Evolutionary conservation across 2,113 vertebrate genomes (phyloP).

Genomic region (Caretta caretta): DNA sequence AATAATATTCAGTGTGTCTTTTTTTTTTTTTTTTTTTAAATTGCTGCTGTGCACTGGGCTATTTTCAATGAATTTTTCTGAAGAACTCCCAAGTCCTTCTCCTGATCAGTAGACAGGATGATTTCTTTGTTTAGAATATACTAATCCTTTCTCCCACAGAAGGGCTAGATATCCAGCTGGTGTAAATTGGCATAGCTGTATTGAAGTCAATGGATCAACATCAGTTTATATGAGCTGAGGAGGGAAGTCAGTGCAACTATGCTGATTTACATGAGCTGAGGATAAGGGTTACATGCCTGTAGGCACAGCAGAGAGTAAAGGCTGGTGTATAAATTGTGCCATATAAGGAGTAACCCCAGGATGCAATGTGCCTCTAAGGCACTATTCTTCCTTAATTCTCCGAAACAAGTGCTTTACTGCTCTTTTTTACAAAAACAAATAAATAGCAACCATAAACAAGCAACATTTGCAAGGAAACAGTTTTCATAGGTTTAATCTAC

Average conservation of each 20-base stretch:
- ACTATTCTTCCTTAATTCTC: background rate
- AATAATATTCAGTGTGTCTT: background rate
- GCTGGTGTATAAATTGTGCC: background rate
- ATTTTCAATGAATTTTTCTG: background rate
- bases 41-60: fast-evolving
- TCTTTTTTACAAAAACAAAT: background rate
- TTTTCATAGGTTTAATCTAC: background rate
- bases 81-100: background rate
- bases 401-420: background rate
- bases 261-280: background rate
- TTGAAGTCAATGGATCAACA: background rate
- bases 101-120: background rate
- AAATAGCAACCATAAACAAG: background rate
- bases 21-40: background rate
- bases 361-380: background rate
- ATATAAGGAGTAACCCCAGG: background rate
- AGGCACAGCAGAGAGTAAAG: background rate
- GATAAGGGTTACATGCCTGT: background rate
- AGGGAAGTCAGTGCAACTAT: background rate
- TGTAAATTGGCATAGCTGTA: background rate
- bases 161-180: background rate
- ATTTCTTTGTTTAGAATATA: background rate
- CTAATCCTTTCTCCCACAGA: background rate
- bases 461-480: background rate
- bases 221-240: background rate